phyloP scores from a whole-genome alignment of 2,113 vertebrate genomes.

The Rhynchopsitta pachyrhyncha region DNA sequence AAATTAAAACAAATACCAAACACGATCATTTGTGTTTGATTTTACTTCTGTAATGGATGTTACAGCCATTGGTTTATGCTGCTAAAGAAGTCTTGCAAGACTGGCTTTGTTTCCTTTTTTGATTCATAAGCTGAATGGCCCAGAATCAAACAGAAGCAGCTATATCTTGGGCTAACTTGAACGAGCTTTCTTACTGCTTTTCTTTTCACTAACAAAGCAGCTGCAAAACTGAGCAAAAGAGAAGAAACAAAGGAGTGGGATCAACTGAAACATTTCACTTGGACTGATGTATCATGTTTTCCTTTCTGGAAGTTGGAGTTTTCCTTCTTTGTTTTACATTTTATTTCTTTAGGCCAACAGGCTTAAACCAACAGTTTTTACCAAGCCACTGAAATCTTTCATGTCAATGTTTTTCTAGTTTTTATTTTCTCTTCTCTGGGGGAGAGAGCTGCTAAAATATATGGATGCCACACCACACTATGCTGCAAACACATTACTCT shows the following conservation, averaged over 20 bases:
- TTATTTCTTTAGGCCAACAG: neutral
- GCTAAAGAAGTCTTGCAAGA: neutral
- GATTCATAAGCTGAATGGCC: neutral
- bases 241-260: neutral
- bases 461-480: neutral
- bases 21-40: neutral
- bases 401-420: neutral
- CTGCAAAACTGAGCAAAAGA: neutral
- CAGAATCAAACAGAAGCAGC: neutral
- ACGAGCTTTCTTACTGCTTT: neutral
- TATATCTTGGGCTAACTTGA: neutral
- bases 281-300: neutral
- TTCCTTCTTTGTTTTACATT: neutral
- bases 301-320: neutral
- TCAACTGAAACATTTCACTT: conserved; percentile 24
- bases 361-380: conserved; percentile 1
- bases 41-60: neutral
- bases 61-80: neutral
- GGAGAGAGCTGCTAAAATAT: neutral
- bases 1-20: neutral
- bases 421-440: neutral
- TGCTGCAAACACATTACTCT: neutral
- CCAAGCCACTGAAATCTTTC: neutral
- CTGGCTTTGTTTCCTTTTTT: neutral
- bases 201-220: neutral